Percentiles rank a stretch among this genome's conserved stretches.
Conservation (phyloP, 2,888 invertebrate genomes). For the Peribatodes rhomboidaria region DNA sequence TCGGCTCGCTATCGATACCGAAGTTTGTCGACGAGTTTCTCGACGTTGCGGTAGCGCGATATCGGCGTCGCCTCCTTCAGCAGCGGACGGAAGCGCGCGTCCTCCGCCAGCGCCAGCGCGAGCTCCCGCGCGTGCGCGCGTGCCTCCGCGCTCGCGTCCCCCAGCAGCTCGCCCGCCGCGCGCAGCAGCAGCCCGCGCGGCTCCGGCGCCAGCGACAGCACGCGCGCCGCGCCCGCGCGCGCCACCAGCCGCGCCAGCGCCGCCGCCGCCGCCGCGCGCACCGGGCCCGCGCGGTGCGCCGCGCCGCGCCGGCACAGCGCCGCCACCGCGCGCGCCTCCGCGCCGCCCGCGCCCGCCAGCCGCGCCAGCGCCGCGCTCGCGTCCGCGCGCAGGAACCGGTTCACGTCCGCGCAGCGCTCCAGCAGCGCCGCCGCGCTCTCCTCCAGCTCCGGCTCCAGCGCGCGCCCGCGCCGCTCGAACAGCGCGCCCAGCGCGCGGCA, state of each 20-base stretch:
- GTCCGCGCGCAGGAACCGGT: conserved; percentile 96
- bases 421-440: conserved; percentile 93
- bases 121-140: conserved; percentile 93
- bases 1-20: conserved; percentile 60
- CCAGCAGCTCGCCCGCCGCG: conserved; percentile 93
- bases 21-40: conserved; percentile 91
- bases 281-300: conserved; percentile 94
- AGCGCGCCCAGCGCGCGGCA: conserved; percentile 94
- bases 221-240: conserved; percentile 90
- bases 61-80: conserved; percentile 93
- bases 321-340: conserved; percentile 88
- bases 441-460: conserved; percentile 92
- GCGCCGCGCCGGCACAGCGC: conserved; percentile 90
- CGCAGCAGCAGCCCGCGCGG: conserved; percentile 92
- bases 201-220: conserved; percentile 91
- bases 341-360: conserved; percentile 91
- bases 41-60: conserved; percentile 92
- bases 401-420: conserved; percentile 96
- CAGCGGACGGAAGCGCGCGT: conserved; percentile 91
- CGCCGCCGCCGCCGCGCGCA: conserved; percentile 93
- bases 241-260: conserved; percentile 91
- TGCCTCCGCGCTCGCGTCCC: conserved; percentile 95
- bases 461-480: conserved; percentile 88
- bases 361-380: conserved; percentile 93
- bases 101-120: conserved; percentile 90